Conservation (phyloP, 2,797 vertebrate species). For the Enteromius viviparus region DNA sequence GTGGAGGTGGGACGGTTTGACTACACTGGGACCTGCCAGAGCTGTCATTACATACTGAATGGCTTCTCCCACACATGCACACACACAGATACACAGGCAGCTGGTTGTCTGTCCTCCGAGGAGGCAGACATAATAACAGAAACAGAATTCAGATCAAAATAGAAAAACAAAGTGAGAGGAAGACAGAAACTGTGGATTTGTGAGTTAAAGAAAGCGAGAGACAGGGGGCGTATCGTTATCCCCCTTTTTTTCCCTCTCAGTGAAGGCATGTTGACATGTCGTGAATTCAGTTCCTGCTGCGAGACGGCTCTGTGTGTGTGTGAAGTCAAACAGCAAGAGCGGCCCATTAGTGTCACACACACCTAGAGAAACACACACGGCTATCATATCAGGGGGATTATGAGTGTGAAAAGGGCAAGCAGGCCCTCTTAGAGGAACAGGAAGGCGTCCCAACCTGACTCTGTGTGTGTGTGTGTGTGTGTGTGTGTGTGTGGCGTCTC, state of each 20-base stretch:
- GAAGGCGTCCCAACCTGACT: conserved; percentile 50
- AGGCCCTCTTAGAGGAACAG: conserved; percentile 47
- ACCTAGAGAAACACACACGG: conserved; percentile 46
- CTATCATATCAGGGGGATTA: conserved; percentile 52
- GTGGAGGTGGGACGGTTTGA: conserved; percentile 58
- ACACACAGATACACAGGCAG: conserved; percentile 40
- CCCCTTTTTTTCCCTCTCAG: conserved; percentile 66
- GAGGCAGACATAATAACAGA: conserved; percentile 46
- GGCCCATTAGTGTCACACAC: conserved; percentile 77
- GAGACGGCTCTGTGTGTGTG: conserved; percentile 67
- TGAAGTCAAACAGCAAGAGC: conserved; percentile 72
- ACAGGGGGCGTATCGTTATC: conserved; percentile 24
- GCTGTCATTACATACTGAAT: conserved; percentile 59
- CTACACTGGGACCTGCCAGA: conserved; percentile 66
- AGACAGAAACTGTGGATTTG: conserved; percentile 36
- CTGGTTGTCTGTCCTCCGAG: conserved; percentile 42
- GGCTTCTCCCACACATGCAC: conserved; percentile 50
- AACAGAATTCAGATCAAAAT: conserved; percentile 52
- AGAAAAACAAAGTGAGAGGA: conserved; percentile 40
- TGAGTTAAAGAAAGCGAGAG: conserved; percentile 5
- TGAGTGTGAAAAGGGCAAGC: conserved; percentile 57
- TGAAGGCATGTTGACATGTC: conserved; percentile 72
- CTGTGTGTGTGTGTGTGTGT: conserved; percentile 49
- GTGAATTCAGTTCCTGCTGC: conserved; percentile 75
- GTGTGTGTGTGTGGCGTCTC: conserved; percentile 49